Conservation (phyloP, 2,113 vertebrate species). For the Poeciliopsis retropinna region DNA sequence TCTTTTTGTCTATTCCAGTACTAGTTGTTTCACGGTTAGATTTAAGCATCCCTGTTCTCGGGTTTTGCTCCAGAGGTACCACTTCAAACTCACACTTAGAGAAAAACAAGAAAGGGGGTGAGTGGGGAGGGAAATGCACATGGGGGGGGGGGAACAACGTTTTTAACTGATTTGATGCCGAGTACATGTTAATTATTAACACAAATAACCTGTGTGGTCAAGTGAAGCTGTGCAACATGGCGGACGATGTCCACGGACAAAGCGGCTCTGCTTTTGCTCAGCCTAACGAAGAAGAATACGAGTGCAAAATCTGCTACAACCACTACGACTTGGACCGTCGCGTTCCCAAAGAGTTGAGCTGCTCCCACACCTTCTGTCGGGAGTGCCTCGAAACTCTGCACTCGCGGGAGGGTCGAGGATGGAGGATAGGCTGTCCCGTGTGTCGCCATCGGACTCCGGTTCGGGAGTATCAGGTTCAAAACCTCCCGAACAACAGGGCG, state of each 20-base stretch:
- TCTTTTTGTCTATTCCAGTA: not conserved
- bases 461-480: slow-evolving; percentile 76
- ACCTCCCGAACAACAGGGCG: slow-evolving; percentile 81
- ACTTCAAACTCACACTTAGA: not conserved
- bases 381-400: slow-evolving; percentile 82
- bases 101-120: too few relatives aligned
- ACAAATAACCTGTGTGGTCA: not conserved
- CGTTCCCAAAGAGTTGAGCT: slow-evolving; percentile 81
- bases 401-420: slow-evolving; percentile 62
- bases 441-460: slow-evolving; percentile 85
- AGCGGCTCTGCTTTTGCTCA: not conserved
- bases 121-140: too few relatives aligned
- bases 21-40: not conserved
- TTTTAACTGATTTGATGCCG: not conserved
- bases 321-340: slow-evolving; percentile 82
- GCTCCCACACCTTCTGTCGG: slow-evolving; percentile 86
- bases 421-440: slow-evolving; percentile 80
- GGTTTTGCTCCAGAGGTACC: not conserved
- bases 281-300: slow-evolving; percentile 69
- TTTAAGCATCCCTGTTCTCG: not conserved
- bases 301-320: slow-evolving; percentile 88
- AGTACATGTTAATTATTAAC: not conserved
- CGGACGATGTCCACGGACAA: slow-evolving; percentile 66
- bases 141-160: too few relatives aligned
- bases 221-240: slow-evolving; percentile 52